Base-by-base conservation (phyloP, 2,888 invertebrate species). In the Conops quadrifasciatus region DNA sequence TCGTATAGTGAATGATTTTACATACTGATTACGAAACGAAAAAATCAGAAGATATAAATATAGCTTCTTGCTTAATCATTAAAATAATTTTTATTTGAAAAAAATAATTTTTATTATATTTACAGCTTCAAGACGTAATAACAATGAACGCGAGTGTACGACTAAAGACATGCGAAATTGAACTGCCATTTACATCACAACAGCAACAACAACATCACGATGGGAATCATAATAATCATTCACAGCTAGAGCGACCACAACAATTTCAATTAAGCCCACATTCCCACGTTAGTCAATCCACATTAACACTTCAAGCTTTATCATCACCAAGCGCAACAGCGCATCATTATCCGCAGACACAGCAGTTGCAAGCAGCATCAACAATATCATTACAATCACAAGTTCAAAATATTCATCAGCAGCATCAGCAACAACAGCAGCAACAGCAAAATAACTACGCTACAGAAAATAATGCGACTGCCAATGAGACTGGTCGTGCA, bases 401-500 rank as follows among this genome's bases (percentile, higher is more conserved):
- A 64, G 70, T 71, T 36, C 51, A 19, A 36, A 60, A 67, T 47
- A 67, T 60, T 26, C 67, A 59, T 69, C 71, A 64, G 66, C 70
- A 45, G 60, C 56, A 47, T 11, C 62, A 74, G 74, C 72, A 71
- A 60, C 72, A 69, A 70, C 68, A 73, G 59, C 51, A 65, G 47
- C 73, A 5, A 9, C 75, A 75, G 71, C 74, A 26, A 58, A 58
- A 24, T 63, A 73, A 43, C 26, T 58, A 58, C 15, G 58, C 28
- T 24, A 21, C 53, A 53, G 58, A 58, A 58, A 73, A 26, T 69
- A 74, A 71, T 53, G 71, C 74, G 58, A 76, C 67, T 36, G 64
- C 73, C 56, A 71, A 77, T 58, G 81, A 80, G 73, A 79, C 78
- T 43, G 85, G 84, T 24, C 82, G 94, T 70, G 94, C 94, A 28